Evolutionary conservation across 1,140 invertebrate genomes (phyloP).

Genomic region (Aphidius ervi): DNA sequence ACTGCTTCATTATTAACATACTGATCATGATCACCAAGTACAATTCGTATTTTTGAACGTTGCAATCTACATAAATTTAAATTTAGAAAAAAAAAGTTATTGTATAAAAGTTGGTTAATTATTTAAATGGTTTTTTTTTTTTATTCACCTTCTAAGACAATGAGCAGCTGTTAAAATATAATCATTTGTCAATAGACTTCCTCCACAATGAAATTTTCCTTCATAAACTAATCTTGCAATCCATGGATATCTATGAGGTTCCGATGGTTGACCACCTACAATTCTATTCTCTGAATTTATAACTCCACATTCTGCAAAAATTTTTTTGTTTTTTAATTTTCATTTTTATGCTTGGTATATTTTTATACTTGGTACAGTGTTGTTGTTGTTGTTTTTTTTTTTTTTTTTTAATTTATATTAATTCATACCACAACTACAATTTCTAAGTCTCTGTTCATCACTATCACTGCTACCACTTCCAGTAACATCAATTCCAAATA

Average conservation of each 20-base stretch:
- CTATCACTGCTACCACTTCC: slow-evolving; percentile 44
- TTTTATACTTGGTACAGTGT: background rate
- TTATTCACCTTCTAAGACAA: slow-evolving; percentile 59
- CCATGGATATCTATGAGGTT: slow-evolving; percentile 82
- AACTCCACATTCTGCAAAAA: slow-evolving; percentile 63
- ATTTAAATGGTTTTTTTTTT: slow-evolving; percentile 4
- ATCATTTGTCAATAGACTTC: slow-evolving; percentile 72
- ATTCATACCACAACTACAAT: slow-evolving; percentile 62
- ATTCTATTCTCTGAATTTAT: slow-evolving; percentile 69
- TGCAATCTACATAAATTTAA: slow-evolving; percentile 49
- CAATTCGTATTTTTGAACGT: slow-evolving; percentile 71
- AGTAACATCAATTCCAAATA: slow-evolving; percentile 56
- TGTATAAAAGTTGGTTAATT: background rate
- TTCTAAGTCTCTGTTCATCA: slow-evolving; percentile 53
- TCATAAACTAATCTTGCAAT: slow-evolving; percentile 78
- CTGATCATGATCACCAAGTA: slow-evolving; percentile 79
- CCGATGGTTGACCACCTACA: slow-evolving; percentile 72
- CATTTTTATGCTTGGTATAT: background rate
- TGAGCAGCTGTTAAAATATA: slow-evolving; percentile 67
- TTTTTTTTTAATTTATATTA: background rate
- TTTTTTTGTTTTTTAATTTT: background rate
- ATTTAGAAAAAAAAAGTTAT: background rate
- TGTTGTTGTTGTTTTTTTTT: background rate
- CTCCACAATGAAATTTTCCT: slow-evolving; percentile 85
- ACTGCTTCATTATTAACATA: slow-evolving; percentile 69